These are phyloP conservation scores for Eupithecia abbreviata DNA, from an alignment of 2,888 invertebrate genomes.

Conservation along the genomic window DNA sequence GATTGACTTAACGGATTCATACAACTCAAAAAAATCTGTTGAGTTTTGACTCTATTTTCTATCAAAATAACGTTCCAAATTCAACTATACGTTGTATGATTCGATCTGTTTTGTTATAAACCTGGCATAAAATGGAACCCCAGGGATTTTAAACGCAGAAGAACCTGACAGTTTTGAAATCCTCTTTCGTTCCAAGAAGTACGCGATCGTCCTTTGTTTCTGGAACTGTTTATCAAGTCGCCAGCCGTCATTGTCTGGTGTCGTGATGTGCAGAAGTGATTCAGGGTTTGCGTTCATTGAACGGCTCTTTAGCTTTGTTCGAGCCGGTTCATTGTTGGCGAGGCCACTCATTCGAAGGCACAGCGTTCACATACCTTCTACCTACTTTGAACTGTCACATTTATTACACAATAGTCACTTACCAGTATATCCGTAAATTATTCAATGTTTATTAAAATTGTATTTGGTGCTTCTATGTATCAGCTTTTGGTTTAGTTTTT, in stretches of 20 bases:
- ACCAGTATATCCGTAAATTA: conserved; percentile 46
- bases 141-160: background rate
- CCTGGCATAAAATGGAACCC: background rate
- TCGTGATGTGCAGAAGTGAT: conserved; percentile 21
- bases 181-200: background rate
- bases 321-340: conserved; percentile 28
- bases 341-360: conserved; percentile 40
- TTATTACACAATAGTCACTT: conserved; percentile 33
- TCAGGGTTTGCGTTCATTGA: conserved; percentile 23
- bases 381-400: conserved; percentile 23
- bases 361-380: conserved; percentile 38
- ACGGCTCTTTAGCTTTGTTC: conserved; percentile 32
- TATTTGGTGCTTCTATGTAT: conserved; percentile 50
- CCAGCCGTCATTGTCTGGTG: conserved; percentile 16
- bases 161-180: background rate
- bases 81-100: background rate
- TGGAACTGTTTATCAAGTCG: conserved; percentile 10
- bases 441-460: conserved; percentile 39
- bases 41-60: background rate
- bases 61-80: background rate
- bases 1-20: background rate
- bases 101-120: background rate
- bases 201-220: conserved; percentile 8
- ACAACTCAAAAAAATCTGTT: background rate
- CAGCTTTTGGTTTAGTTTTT: conserved; percentile 42